phyloP scores from a whole-genome alignment of 2,113 vertebrate genomes.

The Thalassarche chlororhynchos region DNA sequence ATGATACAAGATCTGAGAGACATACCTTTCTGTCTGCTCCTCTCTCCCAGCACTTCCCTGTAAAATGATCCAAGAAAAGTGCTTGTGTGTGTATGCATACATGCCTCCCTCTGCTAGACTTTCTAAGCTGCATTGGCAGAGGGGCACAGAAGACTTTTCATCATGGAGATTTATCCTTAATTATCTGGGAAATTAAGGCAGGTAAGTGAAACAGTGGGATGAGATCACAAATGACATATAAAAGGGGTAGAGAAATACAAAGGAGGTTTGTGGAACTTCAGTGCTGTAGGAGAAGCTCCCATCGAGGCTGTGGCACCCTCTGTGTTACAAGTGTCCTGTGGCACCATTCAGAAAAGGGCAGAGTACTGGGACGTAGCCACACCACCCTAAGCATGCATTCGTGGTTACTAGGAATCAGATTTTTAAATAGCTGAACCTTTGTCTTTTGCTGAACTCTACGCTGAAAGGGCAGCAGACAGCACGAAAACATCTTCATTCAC shows the following conservation, averaged over 20 bases:
- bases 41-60: neutral
- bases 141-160: neutral
- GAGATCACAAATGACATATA: neutral
- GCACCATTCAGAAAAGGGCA: neutral
- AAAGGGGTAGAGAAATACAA: neutral
- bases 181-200: neutral
- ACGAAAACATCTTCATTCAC: neutral
- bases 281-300: neutral
- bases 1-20: neutral
- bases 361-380: neutral
- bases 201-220: neutral
- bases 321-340: rapidly evolving
- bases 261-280: neutral
- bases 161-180: neutral
- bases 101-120: neutral
- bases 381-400: too few species aligned
- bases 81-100: rapidly evolving
- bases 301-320: neutral
- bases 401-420: neutral
- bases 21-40: neutral
- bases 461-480: neutral
- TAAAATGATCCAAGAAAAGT: neutral
- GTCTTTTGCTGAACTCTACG: neutral
- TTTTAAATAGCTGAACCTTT: neutral
- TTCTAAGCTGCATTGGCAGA: neutral